Percentiles rank a stretch among this genome's conserved stretches.
These are phyloP conservation scores for Wiebesia pumilae DNA, from an alignment of 1,140 invertebrate genomes.

Conservation along the genomic window DNA sequence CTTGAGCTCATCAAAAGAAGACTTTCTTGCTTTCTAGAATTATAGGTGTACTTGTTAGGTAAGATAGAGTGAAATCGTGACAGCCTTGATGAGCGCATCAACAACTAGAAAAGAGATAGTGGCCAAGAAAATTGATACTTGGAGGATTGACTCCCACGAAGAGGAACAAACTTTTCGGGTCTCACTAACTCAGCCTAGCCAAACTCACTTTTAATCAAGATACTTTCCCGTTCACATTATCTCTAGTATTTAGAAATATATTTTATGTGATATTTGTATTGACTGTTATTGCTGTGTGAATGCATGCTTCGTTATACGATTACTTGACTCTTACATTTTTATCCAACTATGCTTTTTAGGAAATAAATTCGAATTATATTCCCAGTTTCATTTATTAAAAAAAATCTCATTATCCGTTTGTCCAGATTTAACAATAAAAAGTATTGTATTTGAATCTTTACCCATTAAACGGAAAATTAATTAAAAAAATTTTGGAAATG, in stretches of 20 bases:
- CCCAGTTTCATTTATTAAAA: too few species aligned
- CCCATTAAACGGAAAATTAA: too few species aligned
- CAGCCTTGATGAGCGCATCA: background rate
- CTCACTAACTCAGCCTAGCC: background rate
- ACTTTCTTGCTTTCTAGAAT: background rate
- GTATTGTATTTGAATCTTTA: too few species aligned
- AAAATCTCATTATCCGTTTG: too few species aligned
- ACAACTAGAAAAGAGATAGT: background rate
- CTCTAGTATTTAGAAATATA: background rate
- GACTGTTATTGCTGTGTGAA: background rate
- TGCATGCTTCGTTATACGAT: background rate
- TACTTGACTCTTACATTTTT: too few species aligned
- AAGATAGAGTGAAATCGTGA: background rate
- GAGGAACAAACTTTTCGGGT: background rate
- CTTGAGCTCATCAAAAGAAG: background rate
- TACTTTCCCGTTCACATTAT: too few species aligned
- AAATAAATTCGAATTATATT: too few species aligned
- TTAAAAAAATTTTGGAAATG: too few species aligned
- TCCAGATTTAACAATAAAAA: too few species aligned
- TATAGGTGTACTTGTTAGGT: background rate
- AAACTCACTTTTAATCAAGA: too few species aligned
- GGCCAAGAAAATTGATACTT: background rate
- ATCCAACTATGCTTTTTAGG: too few species aligned
- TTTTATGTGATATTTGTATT: background rate
- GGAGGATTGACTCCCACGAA: background rate